Conservation (phyloP, 2,888 invertebrate species). For the Mechanitis messenoides region DNA sequence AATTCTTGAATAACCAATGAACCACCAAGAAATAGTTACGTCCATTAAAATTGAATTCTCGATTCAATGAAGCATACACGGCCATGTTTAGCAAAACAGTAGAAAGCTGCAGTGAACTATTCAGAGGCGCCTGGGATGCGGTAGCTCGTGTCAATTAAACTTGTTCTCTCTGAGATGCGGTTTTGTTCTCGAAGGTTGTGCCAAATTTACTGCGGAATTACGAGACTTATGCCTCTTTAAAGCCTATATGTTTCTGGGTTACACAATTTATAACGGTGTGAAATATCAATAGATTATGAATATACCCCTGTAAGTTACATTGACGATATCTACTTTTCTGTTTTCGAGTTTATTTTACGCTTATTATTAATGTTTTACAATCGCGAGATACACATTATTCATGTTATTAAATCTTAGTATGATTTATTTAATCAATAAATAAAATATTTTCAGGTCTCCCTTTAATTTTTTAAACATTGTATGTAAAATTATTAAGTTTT, state of each 20-base stretch:
- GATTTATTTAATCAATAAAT: too few relatives aligned
- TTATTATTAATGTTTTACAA: neutral
- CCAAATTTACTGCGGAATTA: slow-evolving; percentile 36
- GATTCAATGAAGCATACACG: slow-evolving; percentile 5
- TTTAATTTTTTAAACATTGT: too few relatives aligned
- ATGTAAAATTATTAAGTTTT: neutral
- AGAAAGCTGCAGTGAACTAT: slow-evolving; percentile 10
- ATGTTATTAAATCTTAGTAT: too few relatives aligned
- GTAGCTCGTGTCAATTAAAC: slow-evolving; percentile 48
- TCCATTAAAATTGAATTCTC: slow-evolving; percentile 3
- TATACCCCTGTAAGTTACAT: slow-evolving; percentile 17
- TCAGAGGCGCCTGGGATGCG: slow-evolving; percentile 30
- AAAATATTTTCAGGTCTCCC: too few relatives aligned
- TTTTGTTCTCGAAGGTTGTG: slow-evolving; percentile 30
- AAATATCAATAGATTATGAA: slow-evolving; percentile 22
- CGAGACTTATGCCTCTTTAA: slow-evolving; percentile 30
- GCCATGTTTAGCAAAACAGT: slow-evolving; percentile 5
- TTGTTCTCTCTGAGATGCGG: slow-evolving; percentile 34
- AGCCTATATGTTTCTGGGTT: slow-evolving; percentile 20
- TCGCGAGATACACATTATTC: too few relatives aligned
- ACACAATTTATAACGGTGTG: slow-evolving; percentile 24
- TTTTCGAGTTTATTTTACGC: slow-evolving; percentile 1
- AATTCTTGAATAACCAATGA: neutral
- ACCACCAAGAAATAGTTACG: neutral
- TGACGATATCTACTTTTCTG: slow-evolving; percentile 12